Evolutionary conservation across 2,797 vertebrate species (phyloP).

Genomic region (Gymnothorax reevesii): DNA sequence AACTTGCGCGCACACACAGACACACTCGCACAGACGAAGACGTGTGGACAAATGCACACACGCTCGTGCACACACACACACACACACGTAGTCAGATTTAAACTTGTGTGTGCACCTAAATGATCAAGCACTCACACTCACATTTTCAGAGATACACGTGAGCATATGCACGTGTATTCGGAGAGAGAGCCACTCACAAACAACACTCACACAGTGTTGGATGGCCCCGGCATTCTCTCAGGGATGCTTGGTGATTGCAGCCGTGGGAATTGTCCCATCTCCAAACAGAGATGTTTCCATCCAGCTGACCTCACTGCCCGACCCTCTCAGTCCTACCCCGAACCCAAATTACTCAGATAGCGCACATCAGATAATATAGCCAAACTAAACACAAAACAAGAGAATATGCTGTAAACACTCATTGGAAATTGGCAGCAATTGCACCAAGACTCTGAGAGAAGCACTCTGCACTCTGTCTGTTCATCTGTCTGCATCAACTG

Average conservation of each 20-base stretch:
- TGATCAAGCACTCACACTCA: not conserved
- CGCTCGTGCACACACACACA: not conserved
- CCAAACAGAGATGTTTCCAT: slow-evolving; percentile 17
- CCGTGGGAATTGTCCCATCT: slow-evolving; percentile 36
- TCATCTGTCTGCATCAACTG: too few relatives aligned
- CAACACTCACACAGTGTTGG: not conserved
- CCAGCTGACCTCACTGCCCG: not conserved
- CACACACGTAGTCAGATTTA: too few relatives aligned
- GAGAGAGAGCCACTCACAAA: not conserved
- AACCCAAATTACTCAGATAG: not conserved
- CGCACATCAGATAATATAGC: not conserved
- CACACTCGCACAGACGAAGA: too few relatives aligned
- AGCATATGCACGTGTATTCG: too few relatives aligned
- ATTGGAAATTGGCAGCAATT: not conserved
- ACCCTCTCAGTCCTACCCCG: not conserved
- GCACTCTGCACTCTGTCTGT: not conserved
- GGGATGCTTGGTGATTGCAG: not conserved
- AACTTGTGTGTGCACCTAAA: too few relatives aligned
- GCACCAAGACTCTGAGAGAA: too few relatives aligned
- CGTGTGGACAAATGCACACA: not conserved
- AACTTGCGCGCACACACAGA: not conserved
- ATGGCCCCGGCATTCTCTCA: slow-evolving; percentile 40
- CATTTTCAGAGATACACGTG: not conserved
- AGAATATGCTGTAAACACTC: not conserved
- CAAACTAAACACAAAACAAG: not conserved